A percentile compares a stretch with the other conserved stretches of the same genome.
Conservation (phyloP, 2,888 invertebrate genomes). For the Nephrotoma appendiculata region DNA sequence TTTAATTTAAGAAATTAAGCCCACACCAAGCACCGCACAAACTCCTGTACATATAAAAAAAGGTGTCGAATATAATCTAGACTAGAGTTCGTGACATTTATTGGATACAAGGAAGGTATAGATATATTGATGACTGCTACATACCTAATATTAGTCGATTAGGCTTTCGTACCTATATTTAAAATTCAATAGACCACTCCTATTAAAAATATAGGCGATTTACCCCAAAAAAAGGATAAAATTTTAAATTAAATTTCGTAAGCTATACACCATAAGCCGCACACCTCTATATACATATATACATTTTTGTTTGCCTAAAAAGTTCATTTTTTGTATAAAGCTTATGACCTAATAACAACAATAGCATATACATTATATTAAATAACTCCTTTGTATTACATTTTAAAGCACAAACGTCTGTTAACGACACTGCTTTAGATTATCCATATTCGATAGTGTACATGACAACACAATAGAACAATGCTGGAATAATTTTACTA, state of each 20-base stretch:
- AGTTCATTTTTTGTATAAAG: not conserved
- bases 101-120: not conserved
- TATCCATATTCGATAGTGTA: not conserved
- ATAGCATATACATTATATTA: not conserved
- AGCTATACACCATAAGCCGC: not conserved
- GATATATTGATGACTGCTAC: not conserved
- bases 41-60: not conserved
- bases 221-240: not conserved
- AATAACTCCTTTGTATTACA: not conserved
- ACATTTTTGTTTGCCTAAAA: not conserved
- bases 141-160: not conserved
- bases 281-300: not conserved
- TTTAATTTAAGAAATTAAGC: too few relatives aligned
- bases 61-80: not conserved
- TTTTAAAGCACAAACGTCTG: not conserved
- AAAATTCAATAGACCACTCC: not conserved
- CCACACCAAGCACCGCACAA: too few relatives aligned
- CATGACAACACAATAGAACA: not conserved
- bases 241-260: not conserved
- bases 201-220: not conserved
- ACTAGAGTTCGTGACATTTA: not conserved
- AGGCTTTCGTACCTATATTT: not conserved
- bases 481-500: not conserved
- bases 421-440: not conserved
- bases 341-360: not conserved